Percentiles rank a stretch among this genome's conserved stretches.
Conservation (phyloP, 2,113 vertebrate species). For the Strigops habroptila region DNA sequence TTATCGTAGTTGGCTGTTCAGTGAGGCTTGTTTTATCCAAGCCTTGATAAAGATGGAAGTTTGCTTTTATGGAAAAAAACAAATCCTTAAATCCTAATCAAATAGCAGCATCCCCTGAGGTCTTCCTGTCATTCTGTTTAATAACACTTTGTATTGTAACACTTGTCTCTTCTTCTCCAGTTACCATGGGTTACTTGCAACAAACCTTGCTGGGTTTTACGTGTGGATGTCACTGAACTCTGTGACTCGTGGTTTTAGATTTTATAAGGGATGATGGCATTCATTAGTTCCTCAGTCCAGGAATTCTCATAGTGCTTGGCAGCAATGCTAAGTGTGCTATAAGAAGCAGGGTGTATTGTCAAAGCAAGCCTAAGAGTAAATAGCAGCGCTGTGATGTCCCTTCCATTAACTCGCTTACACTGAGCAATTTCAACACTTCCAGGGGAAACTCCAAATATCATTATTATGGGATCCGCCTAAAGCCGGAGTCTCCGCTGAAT, state of each 20-base stretch:
- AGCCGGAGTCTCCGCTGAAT: constrained; percentile 94
- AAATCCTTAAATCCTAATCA: not conserved
- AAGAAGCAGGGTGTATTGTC: not conserved
- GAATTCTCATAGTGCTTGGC: not conserved
- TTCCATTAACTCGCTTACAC: not conserved
- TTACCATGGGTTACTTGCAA: not conserved
- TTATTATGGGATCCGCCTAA: constrained; percentile 96
- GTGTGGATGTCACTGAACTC: not conserved
- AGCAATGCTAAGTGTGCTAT: not conserved
- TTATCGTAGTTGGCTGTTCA: not conserved
- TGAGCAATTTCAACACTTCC: not conserved
- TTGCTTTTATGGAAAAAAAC: not conserved
- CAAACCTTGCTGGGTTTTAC: not conserved
- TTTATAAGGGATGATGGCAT: not conserved
- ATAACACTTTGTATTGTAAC: not conserved
- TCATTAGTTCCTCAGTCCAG: not conserved
- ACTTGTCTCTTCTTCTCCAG: not conserved
- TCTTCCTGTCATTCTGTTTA: not conserved
- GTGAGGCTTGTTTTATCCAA: not conserved
- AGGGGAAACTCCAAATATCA: constrained; percentile 99
- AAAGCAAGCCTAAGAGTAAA: not conserved
- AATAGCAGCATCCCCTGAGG: not conserved
- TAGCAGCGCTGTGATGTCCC: not conserved
- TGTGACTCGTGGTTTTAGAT: not conserved
- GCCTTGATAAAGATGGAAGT: not conserved